These are phyloP conservation scores for Drosophila sp. DNA, from an alignment of 1,140 invertebrate species.

Conservation along the genomic window DNA sequence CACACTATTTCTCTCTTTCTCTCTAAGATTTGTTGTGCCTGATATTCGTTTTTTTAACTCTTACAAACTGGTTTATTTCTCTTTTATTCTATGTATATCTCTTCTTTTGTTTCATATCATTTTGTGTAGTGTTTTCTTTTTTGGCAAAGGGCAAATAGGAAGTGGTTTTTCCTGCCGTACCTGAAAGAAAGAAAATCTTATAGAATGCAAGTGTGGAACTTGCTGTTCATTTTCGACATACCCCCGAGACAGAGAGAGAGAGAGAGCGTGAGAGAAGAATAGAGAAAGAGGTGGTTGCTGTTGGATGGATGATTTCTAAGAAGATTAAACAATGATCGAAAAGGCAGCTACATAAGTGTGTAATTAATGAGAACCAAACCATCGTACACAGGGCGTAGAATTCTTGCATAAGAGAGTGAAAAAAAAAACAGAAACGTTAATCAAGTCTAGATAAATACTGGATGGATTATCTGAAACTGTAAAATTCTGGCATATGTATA, in stretches of 20 bases:
- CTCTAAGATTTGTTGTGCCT: constrained; percentile 12
- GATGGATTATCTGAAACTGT: no score
- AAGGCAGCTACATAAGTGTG: constrained; percentile 31
- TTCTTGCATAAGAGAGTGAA: background rate
- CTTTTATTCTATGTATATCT: constrained; percentile 10
- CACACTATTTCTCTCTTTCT: background rate
- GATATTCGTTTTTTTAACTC: constrained; percentile 11
- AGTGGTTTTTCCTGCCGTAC: constrained; percentile 67
- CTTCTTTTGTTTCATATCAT: constrained; percentile 24
- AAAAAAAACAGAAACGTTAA: constrained; percentile 7
- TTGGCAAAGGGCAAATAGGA: constrained; percentile 62
- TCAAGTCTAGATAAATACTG: constrained; percentile 5
- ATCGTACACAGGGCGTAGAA: constrained; percentile 26
- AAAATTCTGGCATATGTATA: no score
- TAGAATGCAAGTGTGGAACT: constrained; percentile 66
- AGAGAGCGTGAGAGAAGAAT: background rate
- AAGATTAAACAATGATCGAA: constrained; percentile 53
- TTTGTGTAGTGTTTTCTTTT: constrained; percentile 39
- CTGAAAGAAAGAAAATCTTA: constrained; percentile 48
- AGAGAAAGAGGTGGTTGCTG: background rate
- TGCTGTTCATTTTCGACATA: constrained; percentile 48
- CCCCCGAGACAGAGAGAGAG: constrained; percentile 33
- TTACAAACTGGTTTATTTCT: constrained; percentile 43
- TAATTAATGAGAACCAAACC: constrained; percentile 49
- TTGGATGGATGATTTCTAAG: constrained; percentile 29